Percentiles rank a stretch among this genome's conserved stretches.
These are phyloP conservation scores for Drosophila arawakana DNA, from an alignment of 1,140 invertebrate species.

Conservation along the genomic window DNA sequence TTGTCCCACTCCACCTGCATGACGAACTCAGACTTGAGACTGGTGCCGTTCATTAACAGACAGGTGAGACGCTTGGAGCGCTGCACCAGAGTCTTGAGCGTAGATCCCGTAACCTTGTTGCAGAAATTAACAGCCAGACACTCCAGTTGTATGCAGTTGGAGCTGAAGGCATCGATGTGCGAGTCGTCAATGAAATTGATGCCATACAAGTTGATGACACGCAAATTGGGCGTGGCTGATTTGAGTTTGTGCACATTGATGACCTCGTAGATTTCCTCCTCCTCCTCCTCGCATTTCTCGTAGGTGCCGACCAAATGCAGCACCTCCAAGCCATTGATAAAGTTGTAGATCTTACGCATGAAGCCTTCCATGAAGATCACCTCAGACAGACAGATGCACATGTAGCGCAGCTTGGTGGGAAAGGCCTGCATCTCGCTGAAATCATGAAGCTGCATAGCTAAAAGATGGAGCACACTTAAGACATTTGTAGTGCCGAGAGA, in stretches of 20 bases:
- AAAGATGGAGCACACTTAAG: slow-evolving; percentile 22
- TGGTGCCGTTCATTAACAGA: slow-evolving; percentile 98
- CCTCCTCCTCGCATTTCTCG: slow-evolving; percentile 99
- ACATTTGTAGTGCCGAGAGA: background rate
- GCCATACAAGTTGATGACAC: slow-evolving; percentile 98
- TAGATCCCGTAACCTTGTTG: slow-evolving; percentile 98
- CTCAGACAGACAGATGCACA: slow-evolving; percentile 99
- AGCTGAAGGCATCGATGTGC: slow-evolving; percentile 98
- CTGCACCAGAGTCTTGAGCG: slow-evolving; percentile 97
- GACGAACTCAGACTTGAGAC: slow-evolving; percentile 95
- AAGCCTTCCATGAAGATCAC: slow-evolving; percentile 99
- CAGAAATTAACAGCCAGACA: slow-evolving; percentile 98
- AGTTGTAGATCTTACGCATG: slow-evolving; percentile 99
- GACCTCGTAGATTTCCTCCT: slow-evolving; percentile 99
- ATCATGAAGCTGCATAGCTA: slow-evolving; percentile 99
- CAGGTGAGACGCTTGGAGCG: slow-evolving; percentile 96
- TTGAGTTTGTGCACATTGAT: slow-evolving; percentile 99
- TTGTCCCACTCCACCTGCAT: slow-evolving; percentile 99
- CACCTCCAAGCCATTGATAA: slow-evolving; percentile 99
- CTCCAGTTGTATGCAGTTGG: slow-evolving; percentile 97
- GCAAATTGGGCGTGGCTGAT: slow-evolving; percentile 96
- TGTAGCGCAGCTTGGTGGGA: slow-evolving; percentile 97
- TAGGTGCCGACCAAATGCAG: slow-evolving; percentile 99
- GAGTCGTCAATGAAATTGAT: slow-evolving; percentile 99
- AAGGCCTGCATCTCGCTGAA: slow-evolving; percentile 99